These are phyloP conservation scores for Synaphobranchus kaupii DNA, from an alignment of 2,797 vertebrate species.

Conservation along the genomic window DNA sequence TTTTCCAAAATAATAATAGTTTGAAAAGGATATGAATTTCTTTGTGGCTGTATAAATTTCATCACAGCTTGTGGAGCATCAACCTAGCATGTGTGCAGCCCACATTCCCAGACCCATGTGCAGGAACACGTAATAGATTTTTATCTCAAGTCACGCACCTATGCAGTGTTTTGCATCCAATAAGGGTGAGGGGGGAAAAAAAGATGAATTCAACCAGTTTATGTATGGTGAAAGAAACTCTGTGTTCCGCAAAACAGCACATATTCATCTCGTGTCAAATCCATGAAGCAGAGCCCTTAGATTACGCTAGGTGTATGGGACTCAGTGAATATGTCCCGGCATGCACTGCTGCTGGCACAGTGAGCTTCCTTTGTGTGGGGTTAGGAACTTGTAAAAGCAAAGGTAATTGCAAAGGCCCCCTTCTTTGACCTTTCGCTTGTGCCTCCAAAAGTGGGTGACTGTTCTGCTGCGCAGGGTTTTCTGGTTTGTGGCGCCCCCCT, in stretches of 20 bases:
- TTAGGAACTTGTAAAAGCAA: constrained; percentile 48
- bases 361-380: constrained; percentile 62
- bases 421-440: constrained; percentile 6
- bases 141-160: constrained; percentile 31
- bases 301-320: constrained; percentile 39
- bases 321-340: constrained; percentile 48
- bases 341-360: constrained; percentile 46
- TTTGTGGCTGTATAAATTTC: constrained; percentile 37
- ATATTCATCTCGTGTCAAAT: constrained; percentile 67
- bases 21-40: constrained; percentile 24
- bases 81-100: constrained; percentile 32
- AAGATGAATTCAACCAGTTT: constrained; percentile 60
- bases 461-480: constrained; percentile 1
- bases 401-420: constrained; percentile 40
- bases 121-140: constrained; percentile 8
- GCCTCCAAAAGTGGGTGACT: constrained; percentile 27
- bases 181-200: constrained; percentile 33
- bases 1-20: constrained; percentile 25
- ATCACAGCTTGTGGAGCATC: constrained; percentile 22
- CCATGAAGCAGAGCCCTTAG: constrained; percentile 28
- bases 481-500: neutral
- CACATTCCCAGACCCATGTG: constrained; percentile 44
- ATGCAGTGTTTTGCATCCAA: constrained; percentile 42
- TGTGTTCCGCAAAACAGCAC: constrained; percentile 65
- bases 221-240: constrained; percentile 73